phyloP scores from a whole-genome alignment of 1,140 invertebrate genomes.

The Episyrphus balteatus region DNA sequence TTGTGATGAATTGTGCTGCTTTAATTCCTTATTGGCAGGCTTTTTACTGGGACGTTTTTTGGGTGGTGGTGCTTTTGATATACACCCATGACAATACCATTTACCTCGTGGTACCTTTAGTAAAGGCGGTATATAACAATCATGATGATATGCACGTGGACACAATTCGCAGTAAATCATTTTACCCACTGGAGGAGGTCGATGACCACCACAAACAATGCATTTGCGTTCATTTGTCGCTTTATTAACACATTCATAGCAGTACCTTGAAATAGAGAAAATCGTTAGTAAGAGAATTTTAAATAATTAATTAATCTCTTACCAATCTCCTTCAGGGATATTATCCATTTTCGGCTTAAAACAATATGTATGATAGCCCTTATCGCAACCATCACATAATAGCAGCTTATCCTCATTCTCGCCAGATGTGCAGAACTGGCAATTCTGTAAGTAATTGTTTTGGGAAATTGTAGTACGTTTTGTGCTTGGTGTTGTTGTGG shows the following conservation, averaged over 20 bases:
- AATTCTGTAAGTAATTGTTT: conserved; percentile 64
- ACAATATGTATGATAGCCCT: conserved; percentile 96
- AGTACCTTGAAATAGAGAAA: conserved; percentile 54
- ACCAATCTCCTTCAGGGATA: conserved; percentile 96
- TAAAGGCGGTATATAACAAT: conserved; percentile 81
- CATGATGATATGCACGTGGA: conserved; percentile 81
- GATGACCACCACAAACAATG: conserved; percentile 77
- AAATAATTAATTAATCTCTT: too few species aligned
- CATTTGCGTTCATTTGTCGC: conserved; percentile 78
- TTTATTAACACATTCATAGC: conserved; percentile 94
- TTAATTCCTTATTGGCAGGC: conserved; percentile 18
- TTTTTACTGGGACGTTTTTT: conserved; percentile 40
- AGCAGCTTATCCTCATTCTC: conserved; percentile 92
- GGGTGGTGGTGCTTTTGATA: conserved; percentile 59
- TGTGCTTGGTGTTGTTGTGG: conserved; percentile 10
- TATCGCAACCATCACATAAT: conserved; percentile 94
- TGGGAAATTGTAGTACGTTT: conserved; percentile 27
- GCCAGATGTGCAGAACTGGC: conserved; percentile 91
- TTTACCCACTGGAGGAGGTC: conserved; percentile 47
- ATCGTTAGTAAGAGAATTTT: too few species aligned
- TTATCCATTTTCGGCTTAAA: conserved; percentile 95
- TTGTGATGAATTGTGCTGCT: conserved; percentile 29
- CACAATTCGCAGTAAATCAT: conserved; percentile 79
- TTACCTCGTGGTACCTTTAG: conserved; percentile 76
- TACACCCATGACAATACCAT: conserved; percentile 75